These are phyloP conservation scores for Merops nubicus DNA, from an alignment of 2,113 vertebrate genomes.

Conservation along the genomic window DNA sequence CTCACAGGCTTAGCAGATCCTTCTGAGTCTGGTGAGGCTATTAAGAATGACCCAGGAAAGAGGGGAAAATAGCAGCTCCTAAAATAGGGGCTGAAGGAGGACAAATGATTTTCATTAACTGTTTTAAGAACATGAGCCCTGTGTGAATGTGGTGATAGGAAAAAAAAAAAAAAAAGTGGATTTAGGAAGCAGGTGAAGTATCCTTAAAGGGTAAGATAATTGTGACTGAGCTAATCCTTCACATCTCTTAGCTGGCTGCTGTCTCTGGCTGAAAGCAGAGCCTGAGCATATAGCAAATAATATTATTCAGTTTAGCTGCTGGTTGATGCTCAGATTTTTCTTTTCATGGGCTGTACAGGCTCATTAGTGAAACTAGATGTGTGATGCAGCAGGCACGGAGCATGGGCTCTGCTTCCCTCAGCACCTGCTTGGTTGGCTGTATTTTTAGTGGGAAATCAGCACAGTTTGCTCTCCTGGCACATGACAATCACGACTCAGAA, in stretches of 20 bases:
- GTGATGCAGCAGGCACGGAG: background rate
- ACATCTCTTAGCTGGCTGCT: background rate
- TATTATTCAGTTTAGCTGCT: background rate
- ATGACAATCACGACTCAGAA: background rate
- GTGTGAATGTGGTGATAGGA: background rate
- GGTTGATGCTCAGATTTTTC: accelerated
- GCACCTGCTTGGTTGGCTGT: background rate
- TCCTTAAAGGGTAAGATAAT: background rate
- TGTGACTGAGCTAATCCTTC: background rate
- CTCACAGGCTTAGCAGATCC: background rate
- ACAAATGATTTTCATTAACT: background rate
- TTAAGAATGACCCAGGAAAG: constrained; percentile 20
- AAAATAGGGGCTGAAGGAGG: background rate
- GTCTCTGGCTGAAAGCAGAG: background rate
- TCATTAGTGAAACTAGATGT: accelerated
- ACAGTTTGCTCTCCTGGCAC: background rate
- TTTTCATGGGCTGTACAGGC: background rate
- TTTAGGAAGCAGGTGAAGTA: background rate
- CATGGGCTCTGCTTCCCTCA: background rate
- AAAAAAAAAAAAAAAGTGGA: too few relatives aligned
- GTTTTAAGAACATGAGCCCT: background rate
- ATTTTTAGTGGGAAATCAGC: background rate
- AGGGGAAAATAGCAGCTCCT: background rate
- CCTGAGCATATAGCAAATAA: accelerated
- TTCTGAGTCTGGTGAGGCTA: background rate